Conservation (phyloP, 1,140 invertebrate genomes). For the Euwallacea similis region DNA sequence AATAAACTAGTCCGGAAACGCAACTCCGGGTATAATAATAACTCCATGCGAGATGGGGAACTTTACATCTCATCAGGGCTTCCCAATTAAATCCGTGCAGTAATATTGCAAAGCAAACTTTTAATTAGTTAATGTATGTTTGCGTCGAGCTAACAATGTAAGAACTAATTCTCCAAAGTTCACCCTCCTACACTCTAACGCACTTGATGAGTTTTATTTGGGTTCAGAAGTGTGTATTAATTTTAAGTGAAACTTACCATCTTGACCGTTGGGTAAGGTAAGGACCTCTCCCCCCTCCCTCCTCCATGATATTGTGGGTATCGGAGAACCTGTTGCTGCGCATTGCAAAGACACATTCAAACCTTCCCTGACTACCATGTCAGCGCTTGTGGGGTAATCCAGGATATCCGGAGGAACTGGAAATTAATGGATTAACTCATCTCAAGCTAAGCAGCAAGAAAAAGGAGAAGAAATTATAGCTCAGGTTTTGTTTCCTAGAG, state of each 20-base stretch:
- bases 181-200: background rate
- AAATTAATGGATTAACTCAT: background rate
- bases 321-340: slow-evolving; percentile 79
- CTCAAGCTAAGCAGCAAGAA: too few species aligned
- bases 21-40: background rate
- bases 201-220: too few species aligned
- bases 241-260: slow-evolving; percentile 52
- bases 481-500: too few species aligned
- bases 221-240: too few species aligned
- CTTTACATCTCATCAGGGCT: slow-evolving; percentile 8
- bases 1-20: background rate
- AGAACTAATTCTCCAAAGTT: background rate
- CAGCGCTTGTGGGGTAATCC: slow-evolving; percentile 80
- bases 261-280: slow-evolving; percentile 58
- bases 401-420: slow-evolving; percentile 86
- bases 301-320: slow-evolving; percentile 81
- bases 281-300: slow-evolving; percentile 73
- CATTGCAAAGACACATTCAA: slow-evolving; percentile 81
- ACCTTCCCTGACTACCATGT: slow-evolving; percentile 83
- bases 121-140: slow-evolving; percentile 10
- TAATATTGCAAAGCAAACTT: slow-evolving; percentile 15
- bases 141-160: background rate
- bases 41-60: slow-evolving; percentile 1
- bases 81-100: slow-evolving; percentile 7
- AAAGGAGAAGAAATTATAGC: too few species aligned